Base-by-base conservation (phyloP, 2,797 vertebrate species). In the Argya squamiceps region DNA sequence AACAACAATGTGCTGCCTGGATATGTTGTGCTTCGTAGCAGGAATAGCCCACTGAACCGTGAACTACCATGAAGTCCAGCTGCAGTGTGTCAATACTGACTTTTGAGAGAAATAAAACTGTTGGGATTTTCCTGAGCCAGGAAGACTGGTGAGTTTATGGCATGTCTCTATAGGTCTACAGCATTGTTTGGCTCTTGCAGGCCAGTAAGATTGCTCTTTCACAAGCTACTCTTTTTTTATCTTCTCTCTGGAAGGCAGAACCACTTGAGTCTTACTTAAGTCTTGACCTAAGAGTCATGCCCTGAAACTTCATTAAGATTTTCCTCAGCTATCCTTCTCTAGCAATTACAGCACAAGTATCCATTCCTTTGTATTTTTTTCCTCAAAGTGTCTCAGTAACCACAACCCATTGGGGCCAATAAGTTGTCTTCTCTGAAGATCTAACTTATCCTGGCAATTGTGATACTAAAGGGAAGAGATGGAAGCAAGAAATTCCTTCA, bases 1-100 rank as follows among this genome's bases (percentile, higher is more conserved):
- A 52, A 97, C 98, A 4, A 70, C 98, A 24, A 94, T 98, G 92
- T 98, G 98, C 93, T 98, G 98, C 77, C 90, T 98, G 81, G 98
- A 98, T 88, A 98, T 98, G 98, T 67, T 98, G 56, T 97, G 93
- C 65, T 98, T 98, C 50, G 13, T 94, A 80, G 90, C 96, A 53
- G 98, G 97, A 43, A 88, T 97, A 84, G 89, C 91, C 44, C 97
- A 92, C 47, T 97, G 92, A 96, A 34, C 18, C 9, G 10, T 5
- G 20, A 76, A 26, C 26, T 55, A 36, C 29, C 36, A 53, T 36
- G 59, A 52, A 70, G 58, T 29, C 59, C 52, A 78, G 18, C 30
- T 59, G 55, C 47, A 58, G 11, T 9, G 13, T 46, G 27, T 26
- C 49, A 70, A 4, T 30, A 55, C 29, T 2, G 19, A 34, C 32